Evolutionary conservation across 2,113 vertebrate genomes (phyloP).

Genomic region (Capreolus pygargus): DNA sequence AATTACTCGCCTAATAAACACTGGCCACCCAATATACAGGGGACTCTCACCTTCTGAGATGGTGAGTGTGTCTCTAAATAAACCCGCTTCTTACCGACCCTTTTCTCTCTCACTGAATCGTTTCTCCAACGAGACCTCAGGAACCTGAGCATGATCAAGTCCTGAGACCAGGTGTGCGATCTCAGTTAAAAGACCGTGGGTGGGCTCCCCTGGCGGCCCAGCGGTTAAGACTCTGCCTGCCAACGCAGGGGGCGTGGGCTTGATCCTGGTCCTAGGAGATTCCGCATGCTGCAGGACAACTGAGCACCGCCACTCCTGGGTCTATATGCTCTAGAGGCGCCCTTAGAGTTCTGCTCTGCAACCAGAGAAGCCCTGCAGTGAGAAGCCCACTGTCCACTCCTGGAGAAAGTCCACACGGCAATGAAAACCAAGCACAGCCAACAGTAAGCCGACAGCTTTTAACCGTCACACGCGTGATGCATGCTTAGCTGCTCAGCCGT

Average conservation of each 20-base stretch:
- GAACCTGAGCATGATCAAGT: neutral
- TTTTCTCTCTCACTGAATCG: neutral
- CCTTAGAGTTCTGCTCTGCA: neutral
- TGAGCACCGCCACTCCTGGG: neutral
- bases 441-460: fast-evolving
- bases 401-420: neutral
- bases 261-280: neutral
- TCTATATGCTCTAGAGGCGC: neutral
- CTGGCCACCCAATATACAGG: neutral
- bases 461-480: fast-evolving
- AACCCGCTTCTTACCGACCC: fast-evolving
- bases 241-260: neutral
- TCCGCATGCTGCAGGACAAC: neutral
- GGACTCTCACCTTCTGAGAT: neutral
- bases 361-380: too few species aligned
- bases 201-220: neutral
- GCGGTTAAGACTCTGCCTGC: neutral
- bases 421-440: fast-evolving
- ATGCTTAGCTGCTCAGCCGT: neutral
- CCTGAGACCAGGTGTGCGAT: neutral
- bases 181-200: neutral
- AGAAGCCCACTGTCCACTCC: neutral
- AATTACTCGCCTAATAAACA: too few species aligned
- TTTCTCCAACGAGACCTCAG: neutral
- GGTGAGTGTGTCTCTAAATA: neutral